phyloP scores from a whole-genome alignment of 2,888 invertebrate species.

The Watsonalla binaria region DNA sequence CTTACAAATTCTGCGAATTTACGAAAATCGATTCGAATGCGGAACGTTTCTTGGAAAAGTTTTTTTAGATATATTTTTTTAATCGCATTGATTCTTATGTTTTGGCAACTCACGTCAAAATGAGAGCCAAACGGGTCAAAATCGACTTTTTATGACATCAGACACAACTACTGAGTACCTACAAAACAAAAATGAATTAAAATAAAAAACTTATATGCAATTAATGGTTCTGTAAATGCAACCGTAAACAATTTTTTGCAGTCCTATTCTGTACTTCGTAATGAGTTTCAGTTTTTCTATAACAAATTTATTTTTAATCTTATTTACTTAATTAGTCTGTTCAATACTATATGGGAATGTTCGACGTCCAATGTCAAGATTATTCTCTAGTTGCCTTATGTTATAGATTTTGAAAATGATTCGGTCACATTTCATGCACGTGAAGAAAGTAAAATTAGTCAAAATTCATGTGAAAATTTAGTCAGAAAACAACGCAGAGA shows the following conservation, averaged over 20 bases:
- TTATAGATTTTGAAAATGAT: background rate
- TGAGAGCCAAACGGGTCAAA: background rate
- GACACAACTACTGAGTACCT: too few species aligned
- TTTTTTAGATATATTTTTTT: background rate
- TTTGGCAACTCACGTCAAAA: background rate
- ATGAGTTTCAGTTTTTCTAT: too few species aligned
- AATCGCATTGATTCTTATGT: background rate
- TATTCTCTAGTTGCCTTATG: too few species aligned
- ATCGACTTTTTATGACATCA: background rate
- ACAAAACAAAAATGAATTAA: too few species aligned
- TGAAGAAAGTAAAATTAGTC: constrained; percentile 1
- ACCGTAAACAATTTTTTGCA: too few species aligned
- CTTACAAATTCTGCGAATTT: background rate
- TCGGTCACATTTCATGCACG: constrained; percentile 2
- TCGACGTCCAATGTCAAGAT: too few species aligned
- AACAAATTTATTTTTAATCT: too few species aligned
- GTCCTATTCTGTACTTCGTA: too few species aligned
- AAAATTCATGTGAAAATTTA: constrained; percentile 13
- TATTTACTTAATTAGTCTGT: too few species aligned
- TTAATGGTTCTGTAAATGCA: too few species aligned
- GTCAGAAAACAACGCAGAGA: constrained; percentile 9
- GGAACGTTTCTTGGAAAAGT: background rate
- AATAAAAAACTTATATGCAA: too few species aligned
- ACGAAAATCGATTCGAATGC: background rate
- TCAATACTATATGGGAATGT: too few species aligned